Base-by-base conservation (phyloP, 2,797 vertebrate species). In the Aeoliscus strigatus region DNA sequence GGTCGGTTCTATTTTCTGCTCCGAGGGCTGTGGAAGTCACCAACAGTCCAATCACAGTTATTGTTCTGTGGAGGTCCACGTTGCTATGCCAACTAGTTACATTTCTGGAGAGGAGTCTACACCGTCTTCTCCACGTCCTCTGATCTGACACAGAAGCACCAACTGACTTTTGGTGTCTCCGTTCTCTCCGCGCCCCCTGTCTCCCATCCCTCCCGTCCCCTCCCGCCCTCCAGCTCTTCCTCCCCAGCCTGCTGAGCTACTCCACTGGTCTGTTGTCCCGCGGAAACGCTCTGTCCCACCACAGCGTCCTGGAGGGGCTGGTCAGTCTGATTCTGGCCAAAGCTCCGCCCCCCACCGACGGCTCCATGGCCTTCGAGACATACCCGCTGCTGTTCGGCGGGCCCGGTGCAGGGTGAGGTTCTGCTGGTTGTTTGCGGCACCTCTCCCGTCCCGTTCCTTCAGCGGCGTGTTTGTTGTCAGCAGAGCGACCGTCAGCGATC, bases 311-410 rank as follows among this genome's bases (percentile, higher is more conserved):
- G 61, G 89, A 92, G 15, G 51, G 84, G 36, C 77, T 98, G 68
- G 86, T 91, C 52, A 87, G 86, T 32, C 91, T 99, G 6, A 92
- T 98, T 81, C 86, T 99, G 14, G 82, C 83, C 61, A 99, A 99
- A 89, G 95, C 94, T 17, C 84, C 90, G 3, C 93, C 96, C 27
- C 93, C 95, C 8, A 85, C 88, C 0, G 70, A 91, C 1, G 93
- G 93, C 58, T 94, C 93, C n/a, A 91, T 97, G 94, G 91, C 92
- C 3, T 93, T 94, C 54, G 94, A 98, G 67, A 97, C 92, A 27
- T 99, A 98, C 78, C 94, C 94, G 6, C 86, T 99, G 2, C 33
- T 89, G 61, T 97, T 98, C 83, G 78, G 76, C 0, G 87, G 80
- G 4, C 85, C 87, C n/a, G 62, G 49, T 0, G 14, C 75, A 27